Evolutionary conservation across 30 jellyfish, hydroid and myxozoan genomes (phyloP), one percentile per base, ranked within the genome.

Genomic region (Euphysa ruthae): DNA sequence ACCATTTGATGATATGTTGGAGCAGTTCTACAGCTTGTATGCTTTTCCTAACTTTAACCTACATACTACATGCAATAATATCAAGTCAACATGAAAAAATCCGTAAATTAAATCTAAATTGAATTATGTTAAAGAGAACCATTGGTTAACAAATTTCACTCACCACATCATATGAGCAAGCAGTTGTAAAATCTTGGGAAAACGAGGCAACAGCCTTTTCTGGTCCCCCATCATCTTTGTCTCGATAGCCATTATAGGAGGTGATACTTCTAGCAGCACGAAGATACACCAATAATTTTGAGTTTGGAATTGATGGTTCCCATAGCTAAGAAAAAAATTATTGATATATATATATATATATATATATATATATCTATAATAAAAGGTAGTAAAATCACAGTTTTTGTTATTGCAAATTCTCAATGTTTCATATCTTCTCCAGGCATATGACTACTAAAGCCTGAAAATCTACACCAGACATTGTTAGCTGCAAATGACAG

Each of bases 211-310:
- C 34, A 6, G 94, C 93, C 14, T 72, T 79, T 15, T 89, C 98
- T 10, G 94, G 87, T 8, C 94, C 75, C 14, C 91, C 93, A 1
- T 75, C 91, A 27, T 89, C 93, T 26, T 73, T 82, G 5, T 66
- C 88, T 13, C 82, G 49, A 34, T 64, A 89, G 3, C 94, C 98
- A 62, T 90, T 82, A 63, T 57, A 89, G 13, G 98, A 89, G 0
- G 94, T 73, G 29, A 89, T 89, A 55, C 98, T 89, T 79, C 98
- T 74, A 4, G 98, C 93, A 14, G 98, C 98, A n/a, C 98, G 76
- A 4, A 89, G 61, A 58, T 63, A 89, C 77, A 76, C 83, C 80
- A 89, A 27, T 35, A 89, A 77, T 30, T 66, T 81, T n/a, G 93
- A 62, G 58, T 89, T 93, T 12, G 58, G 84, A 4, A 89, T 49